These are phyloP conservation scores for Danio kyathit DNA, from an alignment of 2,797 vertebrate species.

Conservation along the genomic window DNA sequence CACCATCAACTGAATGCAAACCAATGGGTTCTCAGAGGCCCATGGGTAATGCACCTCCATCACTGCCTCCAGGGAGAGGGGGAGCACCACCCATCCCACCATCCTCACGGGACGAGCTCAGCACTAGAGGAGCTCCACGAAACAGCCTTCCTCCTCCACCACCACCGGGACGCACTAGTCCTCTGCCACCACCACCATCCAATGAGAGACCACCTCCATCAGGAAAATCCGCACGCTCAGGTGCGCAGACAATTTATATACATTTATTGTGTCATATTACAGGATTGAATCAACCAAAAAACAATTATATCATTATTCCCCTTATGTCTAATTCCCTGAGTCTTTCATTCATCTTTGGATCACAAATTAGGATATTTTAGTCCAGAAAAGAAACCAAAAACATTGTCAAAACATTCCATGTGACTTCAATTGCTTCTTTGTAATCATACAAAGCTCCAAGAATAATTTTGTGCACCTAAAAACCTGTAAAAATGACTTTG, in stretches of 20 bases:
- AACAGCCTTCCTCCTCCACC: slow-evolving; percentile 75
- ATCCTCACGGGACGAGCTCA: slow-evolving; percentile 75
- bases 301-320: too few relatives aligned
- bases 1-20: slow-evolving; percentile 62
- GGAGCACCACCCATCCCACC: slow-evolving; percentile 85
- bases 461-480: too few relatives aligned
- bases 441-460: too few relatives aligned
- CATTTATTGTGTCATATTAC: neutral
- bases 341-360: too few relatives aligned
- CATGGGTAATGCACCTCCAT: slow-evolving; percentile 74
- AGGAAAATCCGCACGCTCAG: slow-evolving; percentile 73
- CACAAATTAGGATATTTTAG: too few relatives aligned
- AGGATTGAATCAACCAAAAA: too few relatives aligned
- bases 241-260: slow-evolving; percentile 17
- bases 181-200: slow-evolving; percentile 85
- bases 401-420: too few relatives aligned
- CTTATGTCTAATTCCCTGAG: too few relatives aligned
- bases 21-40: slow-evolving; percentile 62
- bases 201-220: slow-evolving; percentile 85
- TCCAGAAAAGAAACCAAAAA: too few relatives aligned
- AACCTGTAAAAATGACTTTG: too few relatives aligned
- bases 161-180: slow-evolving; percentile 71
- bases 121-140: slow-evolving; percentile 84
- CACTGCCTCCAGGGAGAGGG: slow-evolving; percentile 84
- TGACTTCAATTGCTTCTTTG: too few relatives aligned